These are phyloP conservation scores for Netelia fuscicornis DNA, from an alignment of 2,888 invertebrate genomes.

Conservation along the genomic window DNA sequence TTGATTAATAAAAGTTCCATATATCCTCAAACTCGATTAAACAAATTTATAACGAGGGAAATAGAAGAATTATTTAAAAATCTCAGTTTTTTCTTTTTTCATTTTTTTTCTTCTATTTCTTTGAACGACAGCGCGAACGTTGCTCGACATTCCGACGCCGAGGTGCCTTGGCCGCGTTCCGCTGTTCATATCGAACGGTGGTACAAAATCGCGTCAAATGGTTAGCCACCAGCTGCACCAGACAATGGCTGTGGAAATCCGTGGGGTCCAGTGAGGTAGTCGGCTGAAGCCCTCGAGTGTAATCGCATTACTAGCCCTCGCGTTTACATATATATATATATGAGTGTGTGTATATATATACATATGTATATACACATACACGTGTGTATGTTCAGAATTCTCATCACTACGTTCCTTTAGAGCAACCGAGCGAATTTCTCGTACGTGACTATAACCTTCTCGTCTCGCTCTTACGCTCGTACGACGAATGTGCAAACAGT, in stretches of 20 bases:
- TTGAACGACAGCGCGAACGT: neutral
- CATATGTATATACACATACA: neutral
- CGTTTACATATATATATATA: conserved; percentile 50
- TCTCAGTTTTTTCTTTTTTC: neutral
- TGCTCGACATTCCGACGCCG: neutral
- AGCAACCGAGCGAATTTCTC: conserved; percentile 60
- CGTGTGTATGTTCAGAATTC: conserved; percentile 59
- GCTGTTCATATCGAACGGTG: conserved; percentile 15
- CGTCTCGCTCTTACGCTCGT: neutral
- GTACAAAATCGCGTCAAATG: conserved; percentile 71
- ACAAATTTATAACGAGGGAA: neutral
- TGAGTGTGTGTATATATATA: neutral
- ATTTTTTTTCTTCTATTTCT: neutral
- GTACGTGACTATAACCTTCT: neutral
- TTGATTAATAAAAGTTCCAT: too few relatives aligned
- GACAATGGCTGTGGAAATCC: conserved; percentile 79
- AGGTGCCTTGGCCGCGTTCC: neutral
- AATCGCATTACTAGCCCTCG: conserved; percentile 83
- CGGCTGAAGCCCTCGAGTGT: conserved; percentile 83
- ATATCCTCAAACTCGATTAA: too few relatives aligned
- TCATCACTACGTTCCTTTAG: conserved; percentile 77
- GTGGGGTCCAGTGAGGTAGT: conserved; percentile 81
- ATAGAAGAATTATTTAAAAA: neutral
- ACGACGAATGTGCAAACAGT: conserved; percentile 7
- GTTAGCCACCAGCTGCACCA: conserved; percentile 75